phyloP scores from a whole-genome alignment of 2,113 vertebrate genomes.

The Laticauda laticaudata region DNA sequence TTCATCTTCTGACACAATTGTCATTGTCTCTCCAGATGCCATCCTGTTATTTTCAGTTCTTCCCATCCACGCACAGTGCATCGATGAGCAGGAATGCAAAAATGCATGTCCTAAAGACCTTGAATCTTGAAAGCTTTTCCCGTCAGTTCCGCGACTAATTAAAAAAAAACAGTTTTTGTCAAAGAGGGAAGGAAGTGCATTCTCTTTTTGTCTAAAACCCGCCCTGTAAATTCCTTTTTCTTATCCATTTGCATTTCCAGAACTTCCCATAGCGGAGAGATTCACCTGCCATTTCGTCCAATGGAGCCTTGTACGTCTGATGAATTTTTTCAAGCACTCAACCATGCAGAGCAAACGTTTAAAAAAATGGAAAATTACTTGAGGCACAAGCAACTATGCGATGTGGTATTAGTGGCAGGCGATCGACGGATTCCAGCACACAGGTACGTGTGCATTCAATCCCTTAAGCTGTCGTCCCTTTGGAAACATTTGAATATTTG shows the following conservation, averaged over 20 bases:
- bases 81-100: background rate
- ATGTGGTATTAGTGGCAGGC: constrained; percentile 91
- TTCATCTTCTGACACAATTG: background rate
- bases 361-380: constrained; percentile 97
- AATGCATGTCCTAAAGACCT: background rate
- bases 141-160: background rate
- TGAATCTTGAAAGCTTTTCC: background rate
- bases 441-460: constrained; percentile 74
- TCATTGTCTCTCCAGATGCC: background rate
- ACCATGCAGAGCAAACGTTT: constrained; percentile 93
- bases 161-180: background rate
- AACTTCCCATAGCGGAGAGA: constrained; percentile 88
- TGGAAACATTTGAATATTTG: background rate
- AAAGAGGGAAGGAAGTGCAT: background rate
- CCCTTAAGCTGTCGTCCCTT: background rate
- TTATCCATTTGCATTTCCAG: constrained; percentile 61
- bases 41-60: background rate
- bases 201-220: constrained; percentile 10
- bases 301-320: constrained; percentile 93
- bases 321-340: constrained; percentile 92
- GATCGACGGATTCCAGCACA: constrained; percentile 96
- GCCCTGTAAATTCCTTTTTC: background rate
- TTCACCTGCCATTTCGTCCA: constrained; percentile 84
- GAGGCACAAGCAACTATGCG: constrained; percentile 89
- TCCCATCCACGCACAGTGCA: background rate